Conservation (phyloP, 2,888 invertebrate species). For the Agriopis marginaria region DNA sequence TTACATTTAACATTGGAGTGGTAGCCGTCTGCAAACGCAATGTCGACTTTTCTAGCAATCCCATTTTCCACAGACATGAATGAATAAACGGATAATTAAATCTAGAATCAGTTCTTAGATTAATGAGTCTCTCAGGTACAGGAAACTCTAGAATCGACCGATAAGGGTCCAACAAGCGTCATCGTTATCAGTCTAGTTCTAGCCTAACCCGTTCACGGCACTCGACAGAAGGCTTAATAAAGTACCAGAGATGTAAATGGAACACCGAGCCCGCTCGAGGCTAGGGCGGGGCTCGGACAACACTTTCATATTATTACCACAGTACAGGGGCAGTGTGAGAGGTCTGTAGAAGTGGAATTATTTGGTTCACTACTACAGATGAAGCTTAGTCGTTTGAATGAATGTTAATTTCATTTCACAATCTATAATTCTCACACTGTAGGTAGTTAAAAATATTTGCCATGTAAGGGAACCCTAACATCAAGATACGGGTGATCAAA, state of each 20-base stretch:
- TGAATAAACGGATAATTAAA: conserved; percentile 29
- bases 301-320: conserved; percentile 81
- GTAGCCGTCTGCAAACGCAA: not conserved
- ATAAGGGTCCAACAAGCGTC: conserved; percentile 34
- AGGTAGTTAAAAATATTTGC: too few relatives aligned
- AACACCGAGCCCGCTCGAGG: conserved; percentile 79
- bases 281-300: conserved; percentile 84
- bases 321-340: conserved; percentile 29
- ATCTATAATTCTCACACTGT: too few relatives aligned
- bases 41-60: conserved; percentile 4
- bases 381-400: not conserved
- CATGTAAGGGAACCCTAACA: too few relatives aligned
- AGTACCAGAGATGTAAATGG: conserved; percentile 84
- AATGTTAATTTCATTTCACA: too few relatives aligned
- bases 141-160: conserved; percentile 30
- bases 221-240: conserved; percentile 81
- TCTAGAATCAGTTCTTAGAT: conserved; percentile 19
- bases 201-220: conserved; percentile 45
- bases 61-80: conserved; percentile 17
- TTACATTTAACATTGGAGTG: too few relatives aligned
- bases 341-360: conserved; percentile 4
- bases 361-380: conserved; percentile 2
- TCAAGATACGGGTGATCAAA: too few relatives aligned
- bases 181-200: conserved; percentile 35
- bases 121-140: conserved; percentile 30